phyloP scores from a whole-genome alignment of 1,140 invertebrate genomes.

The Lordiphosa collinella region DNA sequence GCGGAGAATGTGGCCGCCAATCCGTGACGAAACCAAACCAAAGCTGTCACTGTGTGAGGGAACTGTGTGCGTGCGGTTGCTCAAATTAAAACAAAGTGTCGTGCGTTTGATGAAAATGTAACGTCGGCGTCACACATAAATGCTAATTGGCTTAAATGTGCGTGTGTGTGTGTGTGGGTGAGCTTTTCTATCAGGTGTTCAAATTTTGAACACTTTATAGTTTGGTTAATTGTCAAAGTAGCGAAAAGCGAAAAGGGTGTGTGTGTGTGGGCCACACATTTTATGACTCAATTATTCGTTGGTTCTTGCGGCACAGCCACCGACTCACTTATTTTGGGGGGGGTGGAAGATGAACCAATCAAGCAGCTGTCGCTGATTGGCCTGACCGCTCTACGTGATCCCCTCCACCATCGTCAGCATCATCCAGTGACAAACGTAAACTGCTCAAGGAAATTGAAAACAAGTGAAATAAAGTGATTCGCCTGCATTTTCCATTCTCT shows the following conservation, averaged over 20 bases:
- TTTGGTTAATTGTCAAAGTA: constrained; percentile 75
- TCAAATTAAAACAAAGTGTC: constrained; percentile 78
- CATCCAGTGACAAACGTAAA: constrained; percentile 13
- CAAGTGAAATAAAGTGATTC: constrained; percentile 53
- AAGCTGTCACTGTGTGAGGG: constrained; percentile 45
- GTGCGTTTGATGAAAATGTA: constrained; percentile 78
- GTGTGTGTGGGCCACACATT: constrained; percentile 54
- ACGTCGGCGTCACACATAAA: constrained; percentile 69
- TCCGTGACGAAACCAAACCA: constrained; percentile 72
- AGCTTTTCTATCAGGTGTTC: constrained; percentile 51
- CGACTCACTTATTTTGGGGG: constrained; percentile 18
- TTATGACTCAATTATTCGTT: constrained; percentile 75
- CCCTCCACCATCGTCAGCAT: neutral
- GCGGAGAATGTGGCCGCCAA: constrained; percentile 14
- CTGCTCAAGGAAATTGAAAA: constrained; percentile 59
- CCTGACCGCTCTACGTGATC: constrained; percentile 41
- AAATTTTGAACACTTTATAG: constrained; percentile 77
- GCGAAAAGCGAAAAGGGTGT: constrained; percentile 32
- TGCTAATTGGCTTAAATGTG: constrained; percentile 77
- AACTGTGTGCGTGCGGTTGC: constrained; percentile 61
- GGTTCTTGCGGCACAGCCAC: constrained; percentile 53
- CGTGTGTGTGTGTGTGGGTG: constrained; percentile 11
- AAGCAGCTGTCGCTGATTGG: constrained; percentile 42
- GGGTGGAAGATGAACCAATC: neutral
- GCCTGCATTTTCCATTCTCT: constrained; percentile 64